Evolutionary conservation across 2,888 invertebrate species (phyloP).

Genomic region (Callinectes sapidus): DNA sequence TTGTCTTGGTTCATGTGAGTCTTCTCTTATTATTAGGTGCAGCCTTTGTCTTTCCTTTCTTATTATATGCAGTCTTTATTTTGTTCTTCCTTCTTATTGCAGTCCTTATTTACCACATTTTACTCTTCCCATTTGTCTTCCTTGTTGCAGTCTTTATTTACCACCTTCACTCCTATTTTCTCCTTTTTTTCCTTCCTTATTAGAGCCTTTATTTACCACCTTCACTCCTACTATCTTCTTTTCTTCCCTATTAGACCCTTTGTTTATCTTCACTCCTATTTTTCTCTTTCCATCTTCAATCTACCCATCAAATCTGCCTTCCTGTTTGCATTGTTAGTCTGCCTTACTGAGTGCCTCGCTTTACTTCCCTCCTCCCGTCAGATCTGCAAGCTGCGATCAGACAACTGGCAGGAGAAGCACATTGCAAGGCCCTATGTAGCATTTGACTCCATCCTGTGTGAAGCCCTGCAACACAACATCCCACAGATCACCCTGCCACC

Average conservation of each 20-base stretch:
- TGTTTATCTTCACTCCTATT: not conserved
- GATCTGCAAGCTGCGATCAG: constrained; percentile 90
- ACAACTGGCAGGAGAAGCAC: constrained; percentile 98
- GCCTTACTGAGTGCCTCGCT: not conserved
- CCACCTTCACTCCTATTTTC: too few species aligned
- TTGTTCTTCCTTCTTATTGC: not conserved
- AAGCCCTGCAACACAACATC: constrained; percentile 96
- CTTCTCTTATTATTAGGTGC: too few species aligned
- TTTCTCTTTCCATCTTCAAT: not conserved
- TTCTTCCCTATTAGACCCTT: too few species aligned
- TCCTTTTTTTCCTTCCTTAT: too few species aligned
- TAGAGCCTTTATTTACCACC: not conserved
- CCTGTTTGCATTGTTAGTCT: too few species aligned
- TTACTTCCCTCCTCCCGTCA: constrained; percentile 75
- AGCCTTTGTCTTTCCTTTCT: too few species aligned
- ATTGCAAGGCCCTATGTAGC: constrained; percentile 96
- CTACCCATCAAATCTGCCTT: not conserved
- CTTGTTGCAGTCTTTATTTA: too few species aligned
- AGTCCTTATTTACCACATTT: not conserved
- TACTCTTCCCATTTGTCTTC: too few species aligned
- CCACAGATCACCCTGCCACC: constrained; percentile 93
- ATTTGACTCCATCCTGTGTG: constrained; percentile 95
- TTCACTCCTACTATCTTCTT: not conserved
- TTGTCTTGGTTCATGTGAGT: constrained; percentile 58
- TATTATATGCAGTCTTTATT: not conserved